A percentile compares a stretch with the other conserved stretches of the same genome.
These are phyloP conservation scores for Lycopodina hypogea DNA, from an alignment of 37 sponge, comb jelly and placozoan species.

Conservation along the genomic window DNA sequence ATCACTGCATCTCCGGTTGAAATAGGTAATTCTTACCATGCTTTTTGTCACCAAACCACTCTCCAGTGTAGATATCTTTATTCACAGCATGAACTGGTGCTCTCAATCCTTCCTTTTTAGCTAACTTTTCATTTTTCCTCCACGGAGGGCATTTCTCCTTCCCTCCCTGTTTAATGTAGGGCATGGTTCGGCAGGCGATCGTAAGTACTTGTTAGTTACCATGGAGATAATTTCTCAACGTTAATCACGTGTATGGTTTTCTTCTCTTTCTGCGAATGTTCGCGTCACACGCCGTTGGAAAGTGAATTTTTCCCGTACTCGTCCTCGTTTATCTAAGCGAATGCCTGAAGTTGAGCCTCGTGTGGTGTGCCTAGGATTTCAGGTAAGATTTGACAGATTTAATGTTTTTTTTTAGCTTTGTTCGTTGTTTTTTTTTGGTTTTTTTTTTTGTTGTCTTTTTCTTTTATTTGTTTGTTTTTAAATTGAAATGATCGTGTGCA, in stretches of 20 bases:
- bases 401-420: neutral
- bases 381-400: conserved; percentile 1
- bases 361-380: neutral
- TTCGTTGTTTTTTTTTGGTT: neutral
- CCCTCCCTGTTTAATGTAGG: conserved; percentile 53
- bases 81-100: conserved; percentile 78
- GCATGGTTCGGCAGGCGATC: conserved; percentile 46
- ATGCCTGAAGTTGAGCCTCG: neutral
- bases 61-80: conserved; percentile 91
- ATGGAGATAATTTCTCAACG: too few species aligned
- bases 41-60: conserved; percentile 89
- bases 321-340: too few species aligned
- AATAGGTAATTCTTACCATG: conserved; percentile 74
- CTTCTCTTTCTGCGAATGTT: too few species aligned
- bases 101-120: conserved; percentile 87
- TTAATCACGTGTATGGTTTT: too few species aligned
- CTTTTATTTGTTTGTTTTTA: neutral
- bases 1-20: too few species aligned
- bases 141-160: conserved; percentile 79
- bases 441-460: neutral
- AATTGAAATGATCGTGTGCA: too few species aligned
- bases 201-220: too few species aligned
- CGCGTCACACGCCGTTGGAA: too few species aligned
- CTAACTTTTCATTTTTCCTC: conserved; percentile 83
- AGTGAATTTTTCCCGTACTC: too few species aligned